Evolutionary conservation across 2,113 vertebrate genomes (phyloP), one percentile per base, ranked within the genome.

Genomic region (Ascaphus truei): DNA sequence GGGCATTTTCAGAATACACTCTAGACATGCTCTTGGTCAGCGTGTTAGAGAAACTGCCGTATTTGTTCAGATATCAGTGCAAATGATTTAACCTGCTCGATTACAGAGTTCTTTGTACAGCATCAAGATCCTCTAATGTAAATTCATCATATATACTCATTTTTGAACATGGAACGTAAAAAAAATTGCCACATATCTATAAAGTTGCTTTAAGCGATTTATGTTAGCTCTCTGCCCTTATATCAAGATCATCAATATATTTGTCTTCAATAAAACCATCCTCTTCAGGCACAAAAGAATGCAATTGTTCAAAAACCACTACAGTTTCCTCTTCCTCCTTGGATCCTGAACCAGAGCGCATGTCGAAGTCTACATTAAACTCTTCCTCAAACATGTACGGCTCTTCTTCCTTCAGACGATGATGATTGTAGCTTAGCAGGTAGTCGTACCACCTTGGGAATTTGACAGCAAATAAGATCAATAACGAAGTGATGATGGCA

Each of bases 181-280:
- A n/a, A n/a, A n/a, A n/a, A n/a, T n/a, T n/a, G n/a, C n/a, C n/a
- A n/a, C n/a, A n/a, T n/a, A n/a, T n/a, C n/a, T n/a, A n/a, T n/a
- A n/a, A 33, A 33, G 31, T 33, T 33, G 31, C 31, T 33, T 6
- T 33, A 33, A 6, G 11, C 31, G 11, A 33, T 73, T 53, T 23
- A 58, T 34, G 31, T 83, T 79, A 86, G 23, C 13, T 62, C 57
- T 77, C 59, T 43, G 83, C 77, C 8, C 9, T 34, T 78, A 71
- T 76, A 66, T 85, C 84, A 1, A 81, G 81, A 7, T 80, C 26
- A 63, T 90, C 90, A 72, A 92, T 92, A 36, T 96, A 96, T 25
- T 91, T 91, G 60, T 98, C 94, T 78, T 98, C 95, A 84, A 93
- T 95, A 79, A 91, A 96, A 36, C 84, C 91, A 64, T 93, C 94